A percentile compares a stretch with the other conserved stretches of the same genome.
phyloP scores from a whole-genome alignment of 2,888 invertebrate genomes.

The Drosophila setosimentum region DNA sequence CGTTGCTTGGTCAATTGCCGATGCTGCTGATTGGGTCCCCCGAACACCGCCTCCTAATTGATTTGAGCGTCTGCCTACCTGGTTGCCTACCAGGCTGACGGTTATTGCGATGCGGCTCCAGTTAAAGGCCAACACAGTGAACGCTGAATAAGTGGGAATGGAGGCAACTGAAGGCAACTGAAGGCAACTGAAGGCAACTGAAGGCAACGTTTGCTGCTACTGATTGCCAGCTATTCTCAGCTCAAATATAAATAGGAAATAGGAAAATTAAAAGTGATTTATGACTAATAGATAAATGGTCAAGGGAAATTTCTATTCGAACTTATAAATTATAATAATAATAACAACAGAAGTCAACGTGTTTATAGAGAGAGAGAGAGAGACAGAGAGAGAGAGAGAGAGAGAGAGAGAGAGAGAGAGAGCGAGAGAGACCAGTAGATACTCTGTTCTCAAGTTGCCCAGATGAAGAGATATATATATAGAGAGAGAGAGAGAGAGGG shows the following conservation, averaged over 20 bases:
- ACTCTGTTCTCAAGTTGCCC: too few relatives aligned
- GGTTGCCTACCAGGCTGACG: background rate
- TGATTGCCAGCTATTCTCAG: background rate
- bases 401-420: background rate
- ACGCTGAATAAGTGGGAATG: background rate
- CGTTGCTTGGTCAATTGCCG: slow-evolving; percentile 21
- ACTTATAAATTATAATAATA: background rate
- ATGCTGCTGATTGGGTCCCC: slow-evolving; percentile 18
- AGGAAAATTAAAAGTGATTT: background rate
- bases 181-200: too few relatives aligned
- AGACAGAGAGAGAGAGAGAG: background rate
- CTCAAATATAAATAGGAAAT: too few relatives aligned
- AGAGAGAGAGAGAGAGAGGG: too few relatives aligned
- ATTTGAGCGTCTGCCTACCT: background rate
- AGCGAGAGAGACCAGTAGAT: background rate
- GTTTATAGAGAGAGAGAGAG: background rate
- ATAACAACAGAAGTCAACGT: too few relatives aligned
- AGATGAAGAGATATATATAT: too few relatives aligned
- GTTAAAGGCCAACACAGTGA: slow-evolving; percentile 8
- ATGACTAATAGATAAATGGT: background rate
- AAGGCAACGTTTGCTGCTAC: background rate
- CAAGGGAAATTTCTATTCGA: background rate
- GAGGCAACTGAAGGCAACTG: too few relatives aligned
- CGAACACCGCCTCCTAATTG: background rate
- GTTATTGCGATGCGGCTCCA: slow-evolving; percentile 5